Conservation (phyloP, 1,140 invertebrate species). For the Drosophila elegans region DNA sequence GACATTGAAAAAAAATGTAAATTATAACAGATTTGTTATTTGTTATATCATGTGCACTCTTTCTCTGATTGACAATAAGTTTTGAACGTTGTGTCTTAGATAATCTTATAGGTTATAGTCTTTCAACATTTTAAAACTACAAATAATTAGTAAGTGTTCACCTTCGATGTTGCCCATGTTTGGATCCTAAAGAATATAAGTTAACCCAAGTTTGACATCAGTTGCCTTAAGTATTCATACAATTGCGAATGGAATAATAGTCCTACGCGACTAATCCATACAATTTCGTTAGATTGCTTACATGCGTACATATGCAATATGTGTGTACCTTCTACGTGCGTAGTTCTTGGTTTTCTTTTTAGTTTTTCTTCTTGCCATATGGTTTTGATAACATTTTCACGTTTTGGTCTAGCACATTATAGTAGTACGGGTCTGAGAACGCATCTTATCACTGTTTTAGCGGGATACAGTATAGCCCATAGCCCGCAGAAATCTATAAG, state of each 20-base stretch:
- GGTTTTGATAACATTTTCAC: slow-evolving; percentile 1
- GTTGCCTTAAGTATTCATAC: slow-evolving; percentile 9
- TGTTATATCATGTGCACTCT: not conserved
- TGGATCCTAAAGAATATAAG: slow-evolving; percentile 10
- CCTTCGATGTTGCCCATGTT: slow-evolving; percentile 24
- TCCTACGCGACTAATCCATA: slow-evolving; percentile 6
- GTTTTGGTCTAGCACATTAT: slow-evolving; percentile 15
- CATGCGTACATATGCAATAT: not conserved
- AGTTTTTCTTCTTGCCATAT: slow-evolving; percentile 5
- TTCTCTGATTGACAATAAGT: slow-evolving; percentile 3
- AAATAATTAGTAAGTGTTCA: slow-evolving; percentile 26
- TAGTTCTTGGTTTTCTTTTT: slow-evolving; percentile 1
- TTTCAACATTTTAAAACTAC: slow-evolving; percentile 24
- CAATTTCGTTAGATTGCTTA: not conserved
- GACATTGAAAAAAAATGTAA: slow-evolving; percentile 1
- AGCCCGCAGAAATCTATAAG: slow-evolving; percentile 7
- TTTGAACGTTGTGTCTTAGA: slow-evolving; percentile 10
- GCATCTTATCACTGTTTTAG: slow-evolving; percentile 30
- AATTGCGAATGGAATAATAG: slow-evolving; percentile 13
- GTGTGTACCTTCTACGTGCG: too few species aligned
- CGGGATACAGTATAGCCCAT: slow-evolving; percentile 4
- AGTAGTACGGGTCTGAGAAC: slow-evolving; percentile 1
- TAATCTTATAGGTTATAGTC: slow-evolving; percentile 32
- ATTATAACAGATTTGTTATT: slow-evolving; percentile 20
- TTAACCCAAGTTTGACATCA: slow-evolving; percentile 11